Base-by-base conservation (phyloP, 1,140 invertebrate genomes). In the Hycleus cichorii region DNA sequence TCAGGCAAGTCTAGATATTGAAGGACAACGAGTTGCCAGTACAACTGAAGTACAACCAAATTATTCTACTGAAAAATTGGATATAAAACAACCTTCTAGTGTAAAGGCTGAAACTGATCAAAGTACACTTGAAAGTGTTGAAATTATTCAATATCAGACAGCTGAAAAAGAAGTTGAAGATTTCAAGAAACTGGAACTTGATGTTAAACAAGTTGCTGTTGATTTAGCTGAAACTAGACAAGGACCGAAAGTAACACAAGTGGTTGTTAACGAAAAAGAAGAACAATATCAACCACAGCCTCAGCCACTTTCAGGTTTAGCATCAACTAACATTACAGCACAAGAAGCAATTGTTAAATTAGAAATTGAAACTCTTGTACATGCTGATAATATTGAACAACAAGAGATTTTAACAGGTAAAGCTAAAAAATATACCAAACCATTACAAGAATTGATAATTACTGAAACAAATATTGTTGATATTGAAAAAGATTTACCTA, bases 131-230 rank as follows among this genome's bases (percentile, higher is more conserved):
- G 18, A 83, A 73, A 75, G 77, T 54, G 47, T 85, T 11, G 70
- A 76, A 47, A 64, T 85, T 4, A 72, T 68, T 42, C 66, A 82
- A 62, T 75, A 78, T 62, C 70, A 81, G 70, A 62, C 74, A 18
- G 77, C 72, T 5, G 81, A 84, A 64, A 83, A 80, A 63, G 83
- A 84, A 76, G 72, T 72, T 46, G 55, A 74, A 58, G 76, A 79
- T 59, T 67, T 63, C 7, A 66, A 66, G 55, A 72, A 78, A 18
- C 39, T 72, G 3, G 70, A 67, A 61, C 80, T 80, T n/a, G 75
- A 77, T 40, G 54, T 57, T 27, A 81, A 82, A 65, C 68, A 64
- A 42, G 82, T 78, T 1, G 70, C 59, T 58, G 46, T 82, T 38
- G 75, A 80, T 62, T 61, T 82, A 10, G 69, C 73, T 7, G 80